A percentile compares a stretch with the other conserved stretches of the same genome.
phyloP scores from a whole-genome alignment of 2,113 vertebrate genomes.

The Lagopus muta region DNA sequence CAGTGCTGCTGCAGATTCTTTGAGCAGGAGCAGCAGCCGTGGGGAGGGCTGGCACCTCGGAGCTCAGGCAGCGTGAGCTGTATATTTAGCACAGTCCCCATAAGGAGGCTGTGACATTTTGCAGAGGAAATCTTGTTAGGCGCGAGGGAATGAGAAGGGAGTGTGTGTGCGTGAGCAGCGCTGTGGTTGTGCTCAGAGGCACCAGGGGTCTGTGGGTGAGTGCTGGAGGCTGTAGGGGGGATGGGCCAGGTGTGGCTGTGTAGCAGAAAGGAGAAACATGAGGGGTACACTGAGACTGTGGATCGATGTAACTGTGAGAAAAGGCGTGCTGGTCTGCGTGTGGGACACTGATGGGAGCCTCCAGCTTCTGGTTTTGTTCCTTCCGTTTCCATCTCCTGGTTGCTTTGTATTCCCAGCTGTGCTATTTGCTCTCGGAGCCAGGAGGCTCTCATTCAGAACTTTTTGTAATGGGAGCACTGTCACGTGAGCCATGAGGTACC shows the following conservation, averaged over 20 bases:
- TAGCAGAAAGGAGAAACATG: not conserved
- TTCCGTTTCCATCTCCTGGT: not conserved
- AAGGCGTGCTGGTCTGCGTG: fast-evolving
- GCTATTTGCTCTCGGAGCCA: not conserved
- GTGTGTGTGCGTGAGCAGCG: fast-evolving
- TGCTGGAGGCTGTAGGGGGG: no score
- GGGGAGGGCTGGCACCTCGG: not conserved
- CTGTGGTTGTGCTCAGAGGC: not conserved
- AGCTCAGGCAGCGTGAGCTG: not conserved
- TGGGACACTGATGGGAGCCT: not conserved
- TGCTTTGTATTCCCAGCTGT: not conserved
- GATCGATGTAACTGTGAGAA: not conserved
- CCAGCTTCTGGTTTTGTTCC: not conserved
- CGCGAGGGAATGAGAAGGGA: not conserved
- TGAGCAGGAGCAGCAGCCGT: not conserved
- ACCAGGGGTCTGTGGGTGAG: not conserved
- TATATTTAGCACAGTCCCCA: not conserved
- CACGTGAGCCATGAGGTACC: fast-evolving
- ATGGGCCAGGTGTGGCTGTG: not conserved
- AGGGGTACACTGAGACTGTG: not conserved
- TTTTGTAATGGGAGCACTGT: not conserved
- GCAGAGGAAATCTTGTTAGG: not conserved
- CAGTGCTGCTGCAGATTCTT: no score
- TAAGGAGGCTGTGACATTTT: not conserved
- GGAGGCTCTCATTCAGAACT: not conserved